Evolutionary conservation across 2,888 invertebrate genomes (phyloP), one percentile per base, ranked within the genome.

Genomic region (Idaea aversata): DNA sequence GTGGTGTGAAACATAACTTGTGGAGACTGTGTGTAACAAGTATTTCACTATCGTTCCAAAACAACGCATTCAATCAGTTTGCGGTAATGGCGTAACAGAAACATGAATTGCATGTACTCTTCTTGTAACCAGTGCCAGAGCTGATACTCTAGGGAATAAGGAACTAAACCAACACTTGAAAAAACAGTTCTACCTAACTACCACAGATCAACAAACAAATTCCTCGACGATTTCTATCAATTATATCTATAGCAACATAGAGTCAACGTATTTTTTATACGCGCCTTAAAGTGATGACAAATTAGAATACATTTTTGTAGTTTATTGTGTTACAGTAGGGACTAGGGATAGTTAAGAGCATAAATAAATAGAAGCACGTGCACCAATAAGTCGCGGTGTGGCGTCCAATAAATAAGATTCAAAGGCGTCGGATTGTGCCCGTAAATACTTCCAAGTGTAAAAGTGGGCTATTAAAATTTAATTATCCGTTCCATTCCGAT

Each of bases 41-140:
- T 87, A 87, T 90, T 90, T 87, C 85, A 79, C 81, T 85, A 77
- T 75, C 83, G 83, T 86, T 87, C 84, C 85, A 86, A 88, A 84
- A 85, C 84, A 83, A 83, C 82, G 83, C 81, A 83, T 85, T 86
- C 79, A 77, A 78, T 84, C 77, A 77, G 76, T 78, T 78, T 75
- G 77, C 80, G 74, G 79, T 16, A 13, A 83, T 88, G 87, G 78
- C 80, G 89, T 86, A 88, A 90, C 75, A 69, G 70, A 75, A 76
- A 75, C 75, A 73, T 74, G 75, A 70, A 79, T 78, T 77, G 77
- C 77, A 72, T 70, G 77, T 69, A 65, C 68, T 72, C 70, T 70
- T 67, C 58, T 60, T 34, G 61, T 63, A 63, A 15, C 34, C 61
- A 58, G 47, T 47, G 47, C 47, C 6, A 47, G 47, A 47, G 47